Evolutionary conservation across 1,140 invertebrate genomes (phyloP).

Genomic region (Heliconius himera): DNA sequence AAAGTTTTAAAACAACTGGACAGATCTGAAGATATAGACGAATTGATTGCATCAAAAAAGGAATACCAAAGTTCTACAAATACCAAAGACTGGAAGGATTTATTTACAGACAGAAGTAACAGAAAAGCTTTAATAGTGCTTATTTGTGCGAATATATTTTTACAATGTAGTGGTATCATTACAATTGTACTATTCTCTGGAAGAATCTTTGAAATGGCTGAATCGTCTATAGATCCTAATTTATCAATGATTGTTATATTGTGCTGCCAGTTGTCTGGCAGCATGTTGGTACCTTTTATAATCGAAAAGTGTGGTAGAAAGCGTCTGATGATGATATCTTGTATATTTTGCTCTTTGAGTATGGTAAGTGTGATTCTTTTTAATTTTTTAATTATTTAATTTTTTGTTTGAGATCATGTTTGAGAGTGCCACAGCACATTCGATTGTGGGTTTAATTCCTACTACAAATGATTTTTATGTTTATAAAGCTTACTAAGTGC

Average conservation of each 20-base stretch:
- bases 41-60: constrained; percentile 33
- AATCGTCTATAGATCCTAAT: constrained; percentile 45
- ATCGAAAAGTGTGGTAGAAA: constrained; percentile 81
- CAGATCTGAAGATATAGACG: constrained; percentile 42
- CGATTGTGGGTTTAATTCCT: too few relatives aligned
- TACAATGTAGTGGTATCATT: constrained; percentile 62
- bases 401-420: too few relatives aligned
- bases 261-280: constrained; percentile 75
- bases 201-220: constrained; percentile 66
- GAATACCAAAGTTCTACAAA: constrained; percentile 19
- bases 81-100: constrained; percentile 43
- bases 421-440: too few relatives aligned
- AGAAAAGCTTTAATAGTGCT: constrained; percentile 47
- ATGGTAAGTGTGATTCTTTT: constrained; percentile 43
- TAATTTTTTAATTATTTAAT: neutral
- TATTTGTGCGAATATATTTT: constrained; percentile 53
- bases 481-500: too few relatives aligned
- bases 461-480: too few relatives aligned
- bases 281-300: constrained; percentile 59
- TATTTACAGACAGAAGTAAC: constrained; percentile 47
- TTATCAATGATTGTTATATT: constrained; percentile 53
- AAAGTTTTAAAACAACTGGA: constrained; percentile 32
- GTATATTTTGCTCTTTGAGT: constrained; percentile 42
- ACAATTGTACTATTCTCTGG: constrained; percentile 81
- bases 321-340: constrained; percentile 73